phyloP scores from a whole-genome alignment of 2,113 vertebrate species.

The Sterna hirundo region DNA sequence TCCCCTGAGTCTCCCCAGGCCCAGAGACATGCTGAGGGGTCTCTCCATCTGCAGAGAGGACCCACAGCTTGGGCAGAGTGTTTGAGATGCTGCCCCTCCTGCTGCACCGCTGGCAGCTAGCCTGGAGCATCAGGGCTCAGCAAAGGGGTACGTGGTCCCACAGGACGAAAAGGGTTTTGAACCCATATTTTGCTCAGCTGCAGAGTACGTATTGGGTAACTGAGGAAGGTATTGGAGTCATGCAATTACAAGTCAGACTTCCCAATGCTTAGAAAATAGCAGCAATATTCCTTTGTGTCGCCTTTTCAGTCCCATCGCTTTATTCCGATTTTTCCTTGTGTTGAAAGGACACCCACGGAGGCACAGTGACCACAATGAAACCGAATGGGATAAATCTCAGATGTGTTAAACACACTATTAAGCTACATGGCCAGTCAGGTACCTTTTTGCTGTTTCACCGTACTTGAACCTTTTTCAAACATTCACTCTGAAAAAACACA shows the following conservation, averaged over 20 bases:
- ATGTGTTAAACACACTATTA: background rate
- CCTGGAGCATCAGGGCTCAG: fast-evolving
- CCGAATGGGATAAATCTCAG: background rate
- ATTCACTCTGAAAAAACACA: background rate
- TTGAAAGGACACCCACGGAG: background rate
- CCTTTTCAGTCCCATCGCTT: background rate
- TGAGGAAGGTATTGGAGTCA: background rate
- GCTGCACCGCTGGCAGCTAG: fast-evolving
- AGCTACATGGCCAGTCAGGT: no score
- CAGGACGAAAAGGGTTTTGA: background rate
- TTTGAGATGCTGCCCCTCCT: background rate
- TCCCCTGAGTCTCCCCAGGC: fast-evolving
- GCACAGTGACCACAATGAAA: background rate
- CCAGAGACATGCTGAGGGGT: fast-evolving
- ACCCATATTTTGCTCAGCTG: background rate
- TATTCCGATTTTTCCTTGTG: background rate
- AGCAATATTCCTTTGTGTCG: fast-evolving
- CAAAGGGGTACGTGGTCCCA: fast-evolving
- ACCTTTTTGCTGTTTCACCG: background rate
- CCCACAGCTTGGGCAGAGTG: no score
- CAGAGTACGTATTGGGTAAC: background rate
- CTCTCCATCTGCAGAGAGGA: background rate
- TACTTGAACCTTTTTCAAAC: background rate
- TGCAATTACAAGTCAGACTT: background rate
- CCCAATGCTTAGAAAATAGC: background rate